Evolutionary conservation across 2,797 vertebrate genomes (phyloP).

Genomic region (Malurus leucopterus): DNA sequence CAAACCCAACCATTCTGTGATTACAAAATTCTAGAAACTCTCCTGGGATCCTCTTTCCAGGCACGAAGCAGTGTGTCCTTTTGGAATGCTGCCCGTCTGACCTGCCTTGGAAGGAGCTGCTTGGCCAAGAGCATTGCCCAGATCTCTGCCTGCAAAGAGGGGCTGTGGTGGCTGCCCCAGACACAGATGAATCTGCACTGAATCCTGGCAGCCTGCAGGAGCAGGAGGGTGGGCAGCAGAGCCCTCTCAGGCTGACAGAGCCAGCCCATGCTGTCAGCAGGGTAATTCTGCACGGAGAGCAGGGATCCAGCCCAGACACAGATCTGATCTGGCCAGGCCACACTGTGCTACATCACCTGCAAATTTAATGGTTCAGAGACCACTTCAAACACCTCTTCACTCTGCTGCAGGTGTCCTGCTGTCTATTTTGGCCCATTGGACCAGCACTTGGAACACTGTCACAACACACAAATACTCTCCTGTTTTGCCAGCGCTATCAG

Average conservation of each 20-base stretch:
- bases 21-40: neutral
- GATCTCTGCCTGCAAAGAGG: neutral
- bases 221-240: neutral
- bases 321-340: neutral
- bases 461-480: neutral
- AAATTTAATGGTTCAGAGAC: neutral
- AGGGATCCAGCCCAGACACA: neutral
- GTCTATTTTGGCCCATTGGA: too few species aligned
- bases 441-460: neutral
- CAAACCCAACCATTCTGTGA: neutral
- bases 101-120: neutral
- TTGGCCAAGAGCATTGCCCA: neutral
- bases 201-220: neutral
- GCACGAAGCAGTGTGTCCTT: accelerated
- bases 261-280: neutral
- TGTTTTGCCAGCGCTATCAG: neutral
- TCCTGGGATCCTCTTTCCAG: neutral
- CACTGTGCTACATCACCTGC: neutral
- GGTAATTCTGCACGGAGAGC: neutral
- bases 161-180: accelerated
- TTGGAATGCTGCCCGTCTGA: neutral
- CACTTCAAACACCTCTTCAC: neutral
- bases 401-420: neutral
- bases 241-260: neutral
- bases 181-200: neutral